Percentiles rank a stretch among this genome's conserved stretches.
These are phyloP conservation scores for Zelostemma sp. DNA, from an alignment of 1,140 invertebrate species.

Conservation along the genomic window DNA sequence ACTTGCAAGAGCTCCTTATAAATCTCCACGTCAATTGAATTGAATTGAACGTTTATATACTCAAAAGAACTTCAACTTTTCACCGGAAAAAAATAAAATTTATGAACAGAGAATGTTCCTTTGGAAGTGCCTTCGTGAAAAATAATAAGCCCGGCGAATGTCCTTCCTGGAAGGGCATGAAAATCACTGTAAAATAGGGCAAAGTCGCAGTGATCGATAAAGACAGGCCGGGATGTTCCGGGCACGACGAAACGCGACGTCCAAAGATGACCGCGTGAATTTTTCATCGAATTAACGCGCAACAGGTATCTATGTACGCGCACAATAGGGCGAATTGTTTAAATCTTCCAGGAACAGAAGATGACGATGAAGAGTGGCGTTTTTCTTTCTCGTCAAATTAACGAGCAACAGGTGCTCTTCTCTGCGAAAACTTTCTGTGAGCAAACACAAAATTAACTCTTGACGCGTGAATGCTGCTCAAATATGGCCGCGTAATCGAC, in stretches of 20 bases:
- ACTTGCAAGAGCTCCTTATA: constrained; percentile 8
- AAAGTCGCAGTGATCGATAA: too few relatives aligned
- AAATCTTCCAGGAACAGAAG: constrained; percentile 53
- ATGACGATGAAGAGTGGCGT: constrained; percentile 43
- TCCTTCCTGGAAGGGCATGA: too few relatives aligned
- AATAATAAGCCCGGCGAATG: too few relatives aligned
- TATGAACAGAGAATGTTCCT: too few relatives aligned
- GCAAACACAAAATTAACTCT: constrained; percentile 38
- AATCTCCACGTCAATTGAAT: not conserved
- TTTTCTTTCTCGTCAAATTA: constrained; percentile 58
- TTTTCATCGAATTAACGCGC: constrained; percentile 53
- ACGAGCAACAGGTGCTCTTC: constrained; percentile 60
- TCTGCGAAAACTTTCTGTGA: constrained; percentile 38
- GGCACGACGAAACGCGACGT: constrained; percentile 8
- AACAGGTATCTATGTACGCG: constrained; percentile 51
- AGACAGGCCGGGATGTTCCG: not conserved
- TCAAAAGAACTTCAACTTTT: too few relatives aligned
- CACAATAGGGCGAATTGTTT: constrained; percentile 53
- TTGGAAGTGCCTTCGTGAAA: too few relatives aligned
- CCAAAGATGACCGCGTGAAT: constrained; percentile 33
- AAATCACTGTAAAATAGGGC: too few relatives aligned
- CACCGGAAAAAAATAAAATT: too few relatives aligned
- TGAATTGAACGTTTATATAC: not conserved
- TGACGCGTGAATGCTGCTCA: constrained; percentile 31
- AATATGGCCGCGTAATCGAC: constrained; percentile 37